These are phyloP conservation scores for Eupithecia abbreviata DNA, from an alignment of 2,888 invertebrate genomes.

Conservation along the genomic window DNA sequence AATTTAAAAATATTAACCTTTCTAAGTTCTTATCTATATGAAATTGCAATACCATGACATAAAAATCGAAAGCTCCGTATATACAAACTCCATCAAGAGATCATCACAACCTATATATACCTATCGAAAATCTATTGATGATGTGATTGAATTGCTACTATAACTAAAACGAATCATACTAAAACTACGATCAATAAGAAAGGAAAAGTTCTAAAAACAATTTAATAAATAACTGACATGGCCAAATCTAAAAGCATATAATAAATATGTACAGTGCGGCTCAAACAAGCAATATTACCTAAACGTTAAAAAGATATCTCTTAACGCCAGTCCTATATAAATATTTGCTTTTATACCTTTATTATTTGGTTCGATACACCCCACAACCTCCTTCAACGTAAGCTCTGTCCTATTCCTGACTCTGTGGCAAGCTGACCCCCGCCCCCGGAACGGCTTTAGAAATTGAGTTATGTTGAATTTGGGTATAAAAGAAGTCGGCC, in stretches of 20 bases:
- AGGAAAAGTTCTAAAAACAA: background rate
- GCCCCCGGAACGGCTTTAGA: constrained; percentile 31
- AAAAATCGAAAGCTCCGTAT: background rate
- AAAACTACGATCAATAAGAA: too few relatives aligned
- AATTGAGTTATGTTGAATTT: constrained; percentile 41
- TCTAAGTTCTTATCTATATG: too few relatives aligned
- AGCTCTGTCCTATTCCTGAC: constrained; percentile 6
- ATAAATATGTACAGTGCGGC: background rate
- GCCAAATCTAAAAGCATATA: background rate
- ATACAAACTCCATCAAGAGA: background rate
- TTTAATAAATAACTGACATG: background rate
- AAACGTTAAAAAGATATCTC: background rate
- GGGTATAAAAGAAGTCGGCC: constrained; percentile 32
- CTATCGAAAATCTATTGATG: too few relatives aligned
- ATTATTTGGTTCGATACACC: background rate
- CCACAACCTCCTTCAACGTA: background rate
- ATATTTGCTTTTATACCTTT: background rate
- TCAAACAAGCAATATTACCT: background rate
- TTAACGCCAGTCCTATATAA: constrained; percentile 8
- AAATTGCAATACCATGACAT: background rate
- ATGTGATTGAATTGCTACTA: too few relatives aligned
- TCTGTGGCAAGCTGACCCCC: constrained; percentile 23
- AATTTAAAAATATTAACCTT: background rate
- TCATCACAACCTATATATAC: background rate
- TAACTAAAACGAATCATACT: too few relatives aligned